Percentiles rank a stretch among this genome's conserved stretches.
Evolutionary conservation across 2,113 vertebrate genomes (phyloP).

Genomic region (Gobiocypris rarus): DNA sequence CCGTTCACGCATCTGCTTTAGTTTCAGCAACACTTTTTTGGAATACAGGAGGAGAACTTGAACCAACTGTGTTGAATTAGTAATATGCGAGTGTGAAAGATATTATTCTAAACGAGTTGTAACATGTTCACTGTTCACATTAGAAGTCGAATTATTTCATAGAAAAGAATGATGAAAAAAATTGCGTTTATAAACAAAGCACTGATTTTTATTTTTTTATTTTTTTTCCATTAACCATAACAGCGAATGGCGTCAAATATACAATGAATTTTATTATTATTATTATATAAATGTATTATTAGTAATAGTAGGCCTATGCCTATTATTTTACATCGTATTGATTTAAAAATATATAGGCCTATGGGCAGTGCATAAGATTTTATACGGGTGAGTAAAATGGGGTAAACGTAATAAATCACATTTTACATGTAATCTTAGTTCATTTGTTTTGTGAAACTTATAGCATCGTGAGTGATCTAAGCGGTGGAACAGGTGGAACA

Average conservation of each 20-base stretch:
- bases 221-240: background rate
- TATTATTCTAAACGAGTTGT: slow-evolving; percentile 57
- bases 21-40: slow-evolving; percentile 61
- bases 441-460: background rate
- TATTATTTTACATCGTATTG: background rate
- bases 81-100: slow-evolving; percentile 49
- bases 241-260: background rate
- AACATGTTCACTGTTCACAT: slow-evolving; percentile 61
- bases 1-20: slow-evolving; percentile 69
- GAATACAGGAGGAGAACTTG: slow-evolving; percentile 44
- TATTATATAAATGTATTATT: background rate
- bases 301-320: background rate
- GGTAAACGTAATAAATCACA: background rate
- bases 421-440: background rate
- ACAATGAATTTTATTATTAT: background rate
- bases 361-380: background rate
- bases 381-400: background rate
- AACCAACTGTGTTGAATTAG: slow-evolving; percentile 55
- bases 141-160: background rate
- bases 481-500: slow-evolving; percentile 83
- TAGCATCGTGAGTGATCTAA: background rate
- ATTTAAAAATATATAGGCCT: background rate
- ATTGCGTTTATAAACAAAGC: background rate
- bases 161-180: background rate
- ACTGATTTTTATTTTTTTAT: background rate